Evolutionary conservation across 2,797 vertebrate species (phyloP).

Genomic region (Pseudotriccus pelzelni): DNA sequence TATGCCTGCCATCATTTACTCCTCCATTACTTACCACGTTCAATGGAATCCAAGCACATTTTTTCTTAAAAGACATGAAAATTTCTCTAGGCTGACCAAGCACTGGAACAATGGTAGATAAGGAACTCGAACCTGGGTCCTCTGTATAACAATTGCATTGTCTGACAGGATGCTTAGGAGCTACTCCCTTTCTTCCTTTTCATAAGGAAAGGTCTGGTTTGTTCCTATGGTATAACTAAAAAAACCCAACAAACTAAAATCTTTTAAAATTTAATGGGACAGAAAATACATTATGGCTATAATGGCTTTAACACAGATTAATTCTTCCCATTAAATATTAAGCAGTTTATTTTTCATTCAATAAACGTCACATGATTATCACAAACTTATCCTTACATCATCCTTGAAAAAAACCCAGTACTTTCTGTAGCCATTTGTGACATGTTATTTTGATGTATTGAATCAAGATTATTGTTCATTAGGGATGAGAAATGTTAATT

Average conservation of each 20-base stretch:
- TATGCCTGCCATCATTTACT: not conserved
- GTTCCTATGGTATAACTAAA: not conserved
- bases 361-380: not conserved
- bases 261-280: not conserved
- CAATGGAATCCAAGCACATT: not conserved
- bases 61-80: not conserved
- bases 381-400: not conserved
- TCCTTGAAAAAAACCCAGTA: not conserved
- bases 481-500: conserved; percentile 2
- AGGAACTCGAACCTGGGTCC: not conserved
- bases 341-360: not conserved
- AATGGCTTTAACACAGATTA: not conserved
- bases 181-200: not conserved
- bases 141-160: not conserved
- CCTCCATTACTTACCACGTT: not conserved
- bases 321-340: not conserved
- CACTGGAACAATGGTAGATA: not conserved
- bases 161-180: not conserved
- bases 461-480: conserved; percentile 25
- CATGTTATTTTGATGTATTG: not conserved
- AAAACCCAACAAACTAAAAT: not conserved
- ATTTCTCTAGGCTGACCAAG: not conserved
- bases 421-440: not conserved
- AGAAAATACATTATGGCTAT: not conserved
- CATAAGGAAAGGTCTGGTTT: not conserved